Conservation (phyloP, 2,113 vertebrate species). For the Pimephales promelas region DNA sequence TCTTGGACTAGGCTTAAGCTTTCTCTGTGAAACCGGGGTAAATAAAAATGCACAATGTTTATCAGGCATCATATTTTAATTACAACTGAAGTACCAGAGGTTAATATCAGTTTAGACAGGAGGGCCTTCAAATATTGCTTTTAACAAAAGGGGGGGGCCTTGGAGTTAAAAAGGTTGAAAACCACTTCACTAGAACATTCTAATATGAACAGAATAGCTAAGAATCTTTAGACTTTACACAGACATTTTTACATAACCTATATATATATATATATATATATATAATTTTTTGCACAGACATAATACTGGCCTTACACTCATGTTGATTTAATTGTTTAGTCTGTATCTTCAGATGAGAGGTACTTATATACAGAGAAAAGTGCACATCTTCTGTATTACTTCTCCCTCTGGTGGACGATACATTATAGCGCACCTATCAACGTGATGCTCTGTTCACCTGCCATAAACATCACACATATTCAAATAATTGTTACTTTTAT, state of each 20-base stretch:
- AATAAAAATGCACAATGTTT: neutral
- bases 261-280: too few species aligned
- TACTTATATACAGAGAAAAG: neutral
- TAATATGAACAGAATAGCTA: neutral
- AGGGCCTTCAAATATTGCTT: neutral
- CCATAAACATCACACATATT: neutral
- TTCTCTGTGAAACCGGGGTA: too few species aligned
- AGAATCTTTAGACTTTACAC: neutral
- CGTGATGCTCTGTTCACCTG: neutral
- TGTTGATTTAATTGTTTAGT: neutral
- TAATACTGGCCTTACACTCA: neutral
- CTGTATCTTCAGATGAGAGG: neutral
- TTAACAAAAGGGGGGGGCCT: neutral
- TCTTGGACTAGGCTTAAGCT: too few species aligned
- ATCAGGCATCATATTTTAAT: neutral
- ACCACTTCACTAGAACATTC: neutral
- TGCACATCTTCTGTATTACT: neutral
- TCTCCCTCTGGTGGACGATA: constrained; percentile 62
- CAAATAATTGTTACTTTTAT: neutral
- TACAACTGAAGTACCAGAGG: neutral
- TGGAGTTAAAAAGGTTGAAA: neutral
- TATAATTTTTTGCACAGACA: neutral
- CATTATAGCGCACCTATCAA: neutral
- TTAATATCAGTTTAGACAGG: neutral
- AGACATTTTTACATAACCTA: neutral